phyloP scores from a whole-genome alignment of 2,888 invertebrate genomes.

The Diogma glabrata region DNA sequence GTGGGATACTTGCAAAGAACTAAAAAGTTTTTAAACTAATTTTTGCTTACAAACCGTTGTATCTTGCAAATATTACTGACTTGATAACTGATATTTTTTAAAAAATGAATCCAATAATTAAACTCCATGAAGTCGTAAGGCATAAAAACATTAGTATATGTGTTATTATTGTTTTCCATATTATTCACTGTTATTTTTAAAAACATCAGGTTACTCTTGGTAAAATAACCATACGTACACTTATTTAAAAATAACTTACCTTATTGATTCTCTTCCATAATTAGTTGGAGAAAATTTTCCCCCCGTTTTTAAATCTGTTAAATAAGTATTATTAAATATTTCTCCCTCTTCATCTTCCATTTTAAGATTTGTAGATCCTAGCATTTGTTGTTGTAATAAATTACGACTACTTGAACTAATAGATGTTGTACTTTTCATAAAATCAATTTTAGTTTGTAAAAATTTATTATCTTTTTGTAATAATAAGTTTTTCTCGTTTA shows the following conservation, averaged over 20 bases:
- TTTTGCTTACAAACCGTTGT: too few relatives aligned
- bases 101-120: too few relatives aligned
- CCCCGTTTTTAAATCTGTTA: conserved; percentile 53
- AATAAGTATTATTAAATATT: conserved; percentile 68
- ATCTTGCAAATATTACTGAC: too few relatives aligned
- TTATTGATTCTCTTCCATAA: conserved; percentile 24
- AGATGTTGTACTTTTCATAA: conserved; percentile 15
- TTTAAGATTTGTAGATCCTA: conserved; percentile 41
- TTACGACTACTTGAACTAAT: not conserved
- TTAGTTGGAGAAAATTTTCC: conserved; percentile 37
- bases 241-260: conserved; percentile 20
- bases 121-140: too few relatives aligned
- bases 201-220: too few relatives aligned
- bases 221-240: too few relatives aligned
- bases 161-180: too few relatives aligned
- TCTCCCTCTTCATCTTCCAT: conserved; percentile 83
- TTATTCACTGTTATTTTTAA: too few relatives aligned
- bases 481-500: conserved; percentile 33
- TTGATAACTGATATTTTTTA: too few relatives aligned
- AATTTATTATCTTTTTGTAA: conserved; percentile 32
- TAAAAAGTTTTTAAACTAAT: too few relatives aligned
- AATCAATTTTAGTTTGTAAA: conserved; percentile 29
- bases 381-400: not conserved
- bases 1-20: too few relatives aligned
- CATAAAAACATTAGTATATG: too few relatives aligned